phyloP scores from a whole-genome alignment of 2,113 vertebrate genomes.

The Aramus guarauna region DNA sequence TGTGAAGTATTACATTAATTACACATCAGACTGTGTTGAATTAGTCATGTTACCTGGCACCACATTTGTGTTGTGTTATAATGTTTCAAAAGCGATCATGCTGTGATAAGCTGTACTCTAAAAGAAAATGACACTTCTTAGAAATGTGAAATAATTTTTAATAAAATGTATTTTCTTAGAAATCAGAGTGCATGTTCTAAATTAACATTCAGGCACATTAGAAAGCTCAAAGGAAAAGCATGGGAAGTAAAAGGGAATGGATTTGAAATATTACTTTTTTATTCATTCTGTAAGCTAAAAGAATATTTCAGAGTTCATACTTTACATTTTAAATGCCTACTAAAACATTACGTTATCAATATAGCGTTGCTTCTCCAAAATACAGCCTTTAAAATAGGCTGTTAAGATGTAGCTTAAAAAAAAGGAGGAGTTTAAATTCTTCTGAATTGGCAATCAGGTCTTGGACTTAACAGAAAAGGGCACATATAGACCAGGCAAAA shows the following conservation, averaged over 20 bases:
- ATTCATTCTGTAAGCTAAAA: neutral
- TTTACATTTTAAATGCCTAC: neutral
- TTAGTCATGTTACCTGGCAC: constrained; percentile 16
- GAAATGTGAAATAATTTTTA: neutral
- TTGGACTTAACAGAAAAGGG: neutral
- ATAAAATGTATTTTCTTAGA: neutral
- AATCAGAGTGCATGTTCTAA: neutral
- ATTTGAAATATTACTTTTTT: neutral
- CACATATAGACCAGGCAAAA: neutral
- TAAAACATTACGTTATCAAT: neutral
- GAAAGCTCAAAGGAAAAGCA: neutral
- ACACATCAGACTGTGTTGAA: constrained; percentile 6
- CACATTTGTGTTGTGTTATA: neutral
- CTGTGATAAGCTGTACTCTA: neutral
- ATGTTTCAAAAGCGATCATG: neutral
- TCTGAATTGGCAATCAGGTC: neutral
- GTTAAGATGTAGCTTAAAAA: neutral
- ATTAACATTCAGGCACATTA: neutral
- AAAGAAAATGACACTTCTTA: neutral
- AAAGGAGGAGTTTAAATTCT: neutral
- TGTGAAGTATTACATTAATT: constrained; percentile 43
- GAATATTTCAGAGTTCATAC: neutral
- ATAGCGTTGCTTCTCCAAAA: neutral
- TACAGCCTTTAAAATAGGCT: neutral
- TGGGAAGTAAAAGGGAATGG: neutral